Evolutionary conservation across 2,797 vertebrate species (phyloP).

Genomic region (Saxicola maurus): DNA sequence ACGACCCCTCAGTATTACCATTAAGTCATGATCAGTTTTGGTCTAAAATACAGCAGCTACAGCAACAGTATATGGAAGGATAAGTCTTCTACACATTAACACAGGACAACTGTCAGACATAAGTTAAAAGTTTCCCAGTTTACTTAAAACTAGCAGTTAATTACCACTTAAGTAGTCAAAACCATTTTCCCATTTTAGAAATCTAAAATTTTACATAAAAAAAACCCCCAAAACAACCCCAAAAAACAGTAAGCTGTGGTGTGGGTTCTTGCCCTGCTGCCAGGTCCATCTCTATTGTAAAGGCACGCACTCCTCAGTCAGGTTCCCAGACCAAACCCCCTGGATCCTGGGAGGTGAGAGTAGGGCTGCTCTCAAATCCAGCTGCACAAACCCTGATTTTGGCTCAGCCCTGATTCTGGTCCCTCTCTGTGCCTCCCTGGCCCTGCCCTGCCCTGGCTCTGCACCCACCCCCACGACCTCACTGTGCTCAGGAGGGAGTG

Average conservation of each 20-base stretch:
- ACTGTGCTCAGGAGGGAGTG: background rate
- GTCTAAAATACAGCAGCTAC: constrained; percentile 85
- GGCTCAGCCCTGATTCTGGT: rapidly evolving
- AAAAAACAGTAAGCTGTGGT: constrained; percentile 24
- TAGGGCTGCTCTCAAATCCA: background rate
- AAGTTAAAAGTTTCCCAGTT: constrained; percentile 79
- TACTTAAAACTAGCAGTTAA: constrained; percentile 79
- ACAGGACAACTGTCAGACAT: constrained; percentile 82
- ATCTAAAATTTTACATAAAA: constrained; percentile 73
- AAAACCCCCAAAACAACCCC: background rate
- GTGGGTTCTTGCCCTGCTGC: constrained; percentile 14
- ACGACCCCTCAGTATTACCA: constrained; percentile 77
- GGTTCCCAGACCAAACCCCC: background rate
- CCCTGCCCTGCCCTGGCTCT: background rate
- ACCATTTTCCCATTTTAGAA: constrained; percentile 74
- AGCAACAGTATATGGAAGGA: constrained; percentile 80
- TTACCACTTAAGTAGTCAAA: constrained; percentile 73
- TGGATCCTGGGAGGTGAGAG: background rate
- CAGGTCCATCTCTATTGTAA: constrained; percentile 40
- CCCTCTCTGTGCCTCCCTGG: background rate
- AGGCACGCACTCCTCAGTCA: constrained; percentile 70
- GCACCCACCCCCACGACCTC: background rate
- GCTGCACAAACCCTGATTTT: background rate
- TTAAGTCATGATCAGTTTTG: constrained; percentile 72
- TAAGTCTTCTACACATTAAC: constrained; percentile 87